A percentile compares a stretch with the other conserved stretches of the same genome.
phyloP scores from a whole-genome alignment of 2,888 invertebrate species.

The Phortica magna region DNA sequence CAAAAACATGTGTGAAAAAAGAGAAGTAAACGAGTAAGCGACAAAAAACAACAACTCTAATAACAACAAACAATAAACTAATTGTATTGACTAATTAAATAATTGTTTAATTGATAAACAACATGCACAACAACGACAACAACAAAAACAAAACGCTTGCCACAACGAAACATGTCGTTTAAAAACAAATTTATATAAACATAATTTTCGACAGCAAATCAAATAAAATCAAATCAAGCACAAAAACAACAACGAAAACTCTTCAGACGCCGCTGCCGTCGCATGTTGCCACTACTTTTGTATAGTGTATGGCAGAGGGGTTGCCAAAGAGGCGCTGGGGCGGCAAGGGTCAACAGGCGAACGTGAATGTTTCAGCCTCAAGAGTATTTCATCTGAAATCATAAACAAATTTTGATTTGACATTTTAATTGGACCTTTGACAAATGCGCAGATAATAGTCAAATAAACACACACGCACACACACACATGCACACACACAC shows the following conservation, averaged over 20 bases:
- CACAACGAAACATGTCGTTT: background rate
- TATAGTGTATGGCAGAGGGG: background rate
- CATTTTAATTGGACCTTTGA: conserved; percentile 67
- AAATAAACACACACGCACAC: conserved; percentile 37
- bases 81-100: background rate
- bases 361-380: background rate
- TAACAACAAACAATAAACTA: background rate
- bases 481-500: conserved; percentile 20
- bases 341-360: background rate
- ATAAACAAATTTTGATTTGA: conserved; percentile 58
- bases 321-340: background rate
- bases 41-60: background rate
- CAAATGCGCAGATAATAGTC: conserved; percentile 35
- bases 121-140: background rate
- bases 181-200: conserved; percentile 1
- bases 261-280: background rate
- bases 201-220: conserved; percentile 9
- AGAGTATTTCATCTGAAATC: background rate
- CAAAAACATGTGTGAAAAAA: background rate
- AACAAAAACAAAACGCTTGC: too few relatives aligned
- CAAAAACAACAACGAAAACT: background rate
- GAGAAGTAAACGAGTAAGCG: background rate
- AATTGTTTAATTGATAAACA: background rate
- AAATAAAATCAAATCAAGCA: background rate
- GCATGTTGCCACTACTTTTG: background rate